Evolutionary conservation across 2,113 vertebrate genomes (phyloP), one percentile per base, ranked within the genome.

Genomic region (Tragelaphus imberbis): DNA sequence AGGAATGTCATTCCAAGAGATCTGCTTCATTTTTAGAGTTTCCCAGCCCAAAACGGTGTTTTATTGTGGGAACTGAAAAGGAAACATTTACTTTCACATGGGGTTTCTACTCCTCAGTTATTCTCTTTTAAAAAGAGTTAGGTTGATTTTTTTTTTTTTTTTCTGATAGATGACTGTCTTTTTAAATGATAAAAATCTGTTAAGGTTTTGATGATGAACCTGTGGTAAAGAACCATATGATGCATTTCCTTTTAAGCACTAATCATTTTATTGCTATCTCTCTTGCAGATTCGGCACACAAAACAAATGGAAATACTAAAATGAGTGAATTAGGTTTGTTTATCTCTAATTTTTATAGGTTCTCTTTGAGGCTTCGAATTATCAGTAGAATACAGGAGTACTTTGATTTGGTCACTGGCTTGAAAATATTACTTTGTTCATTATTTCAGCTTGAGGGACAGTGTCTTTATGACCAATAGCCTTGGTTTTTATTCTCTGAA

Each of bases 231-330:
- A 25, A 47, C 19, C 44, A 28, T 21, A 17, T 90, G 59, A 61
- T 86, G 8, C 84, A 25, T 95, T 98, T 98, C 92, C 96, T 97
- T 97, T 97, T 75, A 27, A 92, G 90, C 86, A 68, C 84, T 97
- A 91, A 98, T 97, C 30, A 8, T 88, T 93, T 80, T 88, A 59
- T 97, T 96, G 11, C 47, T 82, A 13, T 93, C 55, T 98, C 51
- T 97, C 91, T 98, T 97, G 40, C 96, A 98, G 98, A 97, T 92
- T 87, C 33, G 6, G 33, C 88, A 40, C 97, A 94, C 89, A 90
- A 59, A 87, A 97, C 89, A 96, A 96, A 86, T 90, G 97, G 90
- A 97, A 90, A 8, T 90, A 88, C 89, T 97, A 89, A 93, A 53
- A 80, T 55, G 86, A 96, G n/a, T 94, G 92, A 96, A 88, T 21